Base-by-base conservation (phyloP, 2,888 invertebrate species). In the Ypsolopha sequella region DNA sequence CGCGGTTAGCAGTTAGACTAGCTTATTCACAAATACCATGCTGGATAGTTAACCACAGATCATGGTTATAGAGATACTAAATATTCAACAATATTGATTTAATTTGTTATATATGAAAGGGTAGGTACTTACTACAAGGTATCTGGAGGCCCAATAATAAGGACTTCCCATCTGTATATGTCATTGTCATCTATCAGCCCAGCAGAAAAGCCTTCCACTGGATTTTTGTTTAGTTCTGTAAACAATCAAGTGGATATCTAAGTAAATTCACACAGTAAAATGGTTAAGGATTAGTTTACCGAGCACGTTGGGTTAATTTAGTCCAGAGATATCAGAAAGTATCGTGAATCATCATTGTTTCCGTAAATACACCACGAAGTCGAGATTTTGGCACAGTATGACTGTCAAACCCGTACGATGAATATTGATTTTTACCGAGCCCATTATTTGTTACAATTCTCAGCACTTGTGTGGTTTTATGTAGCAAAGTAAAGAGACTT, bases 201-300 rank as follows among this genome's bases (percentile, higher is more conserved):
- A 85, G 99, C 99, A 87, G 99, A 99, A 91, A 99, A 99, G 69
- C 99, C 99, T 91, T 99, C 98, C 52, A 99, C 98, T 77, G 99
- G 98, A 91, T 98, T 97, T 89, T 98, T 98, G 88, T 97, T 97
- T 76, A 99, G 88, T 91, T 99, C 99, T 98, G 90, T 65, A 92
- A 91, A 66, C 60, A 59, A 43, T 0, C 2, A 36, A 13, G 57
- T 52, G 54, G 34, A 11, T 14, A 14, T 14, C 10, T 52, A 55
- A 52, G 53, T 48, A 45, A 46, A 24, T 24, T 4, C 4, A 24
- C 24, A 24, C 24, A 24, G 24, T 24, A 24, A 24, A 24, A 24
- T 24, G 24, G 2, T 3, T 24, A 3, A 24, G 24, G 24, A 24
- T 24, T 24, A 4, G 24, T 24, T 24, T 24, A 51, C 34, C 46